phyloP scores from a whole-genome alignment of 2,797 vertebrate genomes.

The Eidolon dupreanum region DNA sequence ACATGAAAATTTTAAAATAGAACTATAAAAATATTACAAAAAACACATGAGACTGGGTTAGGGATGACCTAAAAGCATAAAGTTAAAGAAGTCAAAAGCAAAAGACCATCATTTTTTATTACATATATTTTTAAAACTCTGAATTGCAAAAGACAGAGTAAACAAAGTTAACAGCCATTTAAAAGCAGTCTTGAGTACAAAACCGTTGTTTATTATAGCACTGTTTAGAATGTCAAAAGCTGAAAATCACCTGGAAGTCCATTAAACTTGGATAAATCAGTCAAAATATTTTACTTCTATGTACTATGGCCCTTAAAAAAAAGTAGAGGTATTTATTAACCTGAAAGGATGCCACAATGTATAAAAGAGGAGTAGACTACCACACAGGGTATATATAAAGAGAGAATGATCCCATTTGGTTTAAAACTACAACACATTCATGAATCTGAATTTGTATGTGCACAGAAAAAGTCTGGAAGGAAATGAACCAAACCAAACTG shows the following conservation, averaged over 20 bases:
- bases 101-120: not conserved
- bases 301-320: not conserved
- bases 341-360: not conserved
- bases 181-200: not conserved
- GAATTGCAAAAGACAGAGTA: not conserved
- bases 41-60: not conserved
- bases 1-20: not conserved
- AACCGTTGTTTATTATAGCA: not conserved
- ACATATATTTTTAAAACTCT: not conserved
- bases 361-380: not conserved
- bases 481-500: not conserved
- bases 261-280: not conserved
- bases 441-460: not conserved
- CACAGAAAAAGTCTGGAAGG: not conserved
- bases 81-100: not conserved
- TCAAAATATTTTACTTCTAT: not conserved
- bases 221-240: not conserved
- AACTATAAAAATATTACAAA: not conserved
- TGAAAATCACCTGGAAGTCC: not conserved
- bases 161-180: not conserved
- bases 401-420: not conserved
- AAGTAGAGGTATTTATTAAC: not conserved
- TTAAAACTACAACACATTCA: not conserved
- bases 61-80: not conserved
- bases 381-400: not conserved